Evolutionary conservation across 2,888 invertebrate genomes (phyloP), one percentile per base, ranked within the genome.

Genomic region (Caenorhabditis doughertyi): DNA sequence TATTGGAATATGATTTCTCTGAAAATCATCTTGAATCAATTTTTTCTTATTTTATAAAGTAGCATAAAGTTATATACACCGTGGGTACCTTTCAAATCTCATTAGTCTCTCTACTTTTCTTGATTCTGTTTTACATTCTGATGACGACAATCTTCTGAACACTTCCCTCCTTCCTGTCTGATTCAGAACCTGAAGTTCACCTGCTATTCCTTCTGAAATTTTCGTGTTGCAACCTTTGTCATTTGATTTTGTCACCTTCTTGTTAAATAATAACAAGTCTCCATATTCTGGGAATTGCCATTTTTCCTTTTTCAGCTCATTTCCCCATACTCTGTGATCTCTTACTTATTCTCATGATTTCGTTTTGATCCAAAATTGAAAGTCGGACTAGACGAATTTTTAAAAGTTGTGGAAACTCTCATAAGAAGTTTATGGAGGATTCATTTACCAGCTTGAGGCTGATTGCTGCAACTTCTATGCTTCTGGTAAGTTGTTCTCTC

Each of bases 401-500:
- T n/a, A n/a, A 13, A 4, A 29, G n/a, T 1, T n/a, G 3, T 29
- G 8, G 8, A 49, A 11, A 9, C 16, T 9, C 9, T 35, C n/a
- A 29, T 3, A 16, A 55, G 29, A 55, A 25, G 3, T 35, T 25
- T 70, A 60, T 71, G 71, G 71, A 71, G 51, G 73, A 60, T n/a
- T 27, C 64, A n/a, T 44, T 53, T 1, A 25, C 39, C 16, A 23
- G 25, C 3, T 29, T 74, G 35, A 42, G 74, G 25, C 29, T 65
- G 0, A 29, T 74, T 18, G 65, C 65, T 5, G 74, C 74, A 1
- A 74, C 55, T 23, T 56, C 25, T 23, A 64, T 74, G 74, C 65
- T 74, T 18, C n/a, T 74, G 55, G 74, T 74, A 35, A 35, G 65
- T 32, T 29, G 16, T 53, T 25, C 21, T 51, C 18, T 39, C n/a